Conservation (phyloP, 2,888 invertebrate genomes). For the Clivina fossor region DNA sequence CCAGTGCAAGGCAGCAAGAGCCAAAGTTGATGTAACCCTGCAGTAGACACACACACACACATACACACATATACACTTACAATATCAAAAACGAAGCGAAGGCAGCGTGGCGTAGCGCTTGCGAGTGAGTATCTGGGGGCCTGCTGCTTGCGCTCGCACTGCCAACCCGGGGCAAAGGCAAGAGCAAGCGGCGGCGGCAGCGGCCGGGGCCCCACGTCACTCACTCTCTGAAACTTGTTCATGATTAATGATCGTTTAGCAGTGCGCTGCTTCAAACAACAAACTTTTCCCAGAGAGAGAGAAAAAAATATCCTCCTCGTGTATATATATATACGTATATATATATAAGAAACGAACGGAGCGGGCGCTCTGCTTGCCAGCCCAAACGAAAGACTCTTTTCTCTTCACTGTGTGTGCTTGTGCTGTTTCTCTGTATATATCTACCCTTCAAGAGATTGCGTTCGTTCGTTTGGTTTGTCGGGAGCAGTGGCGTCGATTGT, state of each 20-base stretch:
- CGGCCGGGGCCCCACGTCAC: slow-evolving; percentile 52
- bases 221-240: slow-evolving; percentile 57
- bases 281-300: slow-evolving; percentile 65
- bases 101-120: too few relatives aligned
- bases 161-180: slow-evolving; percentile 37
- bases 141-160: slow-evolving; percentile 30
- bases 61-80: too few relatives aligned
- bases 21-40: too few relatives aligned
- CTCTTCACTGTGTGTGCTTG: slow-evolving; percentile 37
- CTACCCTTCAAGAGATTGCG: slow-evolving; percentile 53
- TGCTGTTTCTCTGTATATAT: slow-evolving; percentile 46
- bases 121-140: too few relatives aligned
- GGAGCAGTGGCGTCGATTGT: slow-evolving; percentile 21
- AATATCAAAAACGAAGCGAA: too few relatives aligned
- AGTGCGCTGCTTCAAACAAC: slow-evolving; percentile 62
- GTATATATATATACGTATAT: too few relatives aligned
- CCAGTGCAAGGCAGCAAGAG: too few relatives aligned
- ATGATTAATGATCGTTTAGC: slow-evolving; percentile 61
- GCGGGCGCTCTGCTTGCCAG: slow-evolving; percentile 46
- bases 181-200: slow-evolving; percentile 48
- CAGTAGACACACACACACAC: too few relatives aligned
- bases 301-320: slow-evolving; percentile 57
- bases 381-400: slow-evolving; percentile 52
- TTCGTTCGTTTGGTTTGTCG: slow-evolving; percentile 13
- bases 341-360: slow-evolving; percentile 56